Evolutionary conservation across 2,888 invertebrate genomes (phyloP).

Genomic region (Caenorhabditis sp.): DNA sequence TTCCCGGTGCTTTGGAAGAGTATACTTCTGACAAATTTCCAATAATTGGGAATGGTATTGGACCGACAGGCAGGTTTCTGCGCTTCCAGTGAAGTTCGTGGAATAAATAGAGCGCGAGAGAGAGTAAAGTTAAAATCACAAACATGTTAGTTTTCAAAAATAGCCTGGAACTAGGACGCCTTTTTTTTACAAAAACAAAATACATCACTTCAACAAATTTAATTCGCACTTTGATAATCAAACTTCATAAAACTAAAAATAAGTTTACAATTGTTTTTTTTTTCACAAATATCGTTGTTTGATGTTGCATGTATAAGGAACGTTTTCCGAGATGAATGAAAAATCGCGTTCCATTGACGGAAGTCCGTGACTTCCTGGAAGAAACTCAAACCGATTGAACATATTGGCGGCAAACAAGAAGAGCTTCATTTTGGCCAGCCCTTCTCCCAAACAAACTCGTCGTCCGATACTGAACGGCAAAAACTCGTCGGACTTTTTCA

Average conservation of each 20-base stretch:
- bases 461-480: slow-evolving; percentile 56
- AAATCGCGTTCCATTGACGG: slow-evolving; percentile 20
- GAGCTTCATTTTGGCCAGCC: slow-evolving; percentile 50
- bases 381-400: slow-evolving; percentile 43
- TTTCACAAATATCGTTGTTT: slow-evolving; percentile 3
- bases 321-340: slow-evolving; percentile 14
- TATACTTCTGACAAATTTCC: slow-evolving; percentile 42
- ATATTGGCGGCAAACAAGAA: slow-evolving; percentile 46
- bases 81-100: not conserved
- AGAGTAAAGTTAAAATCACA: not conserved
- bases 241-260: no score
- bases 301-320: slow-evolving; percentile 13
- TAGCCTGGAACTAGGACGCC: no score
- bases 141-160: no score
- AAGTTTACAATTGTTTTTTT: not conserved
- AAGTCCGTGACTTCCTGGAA: slow-evolving; percentile 4
- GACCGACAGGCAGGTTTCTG: slow-evolving; percentile 20
- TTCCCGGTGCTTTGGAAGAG: slow-evolving; percentile 27
- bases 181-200: no score
- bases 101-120: not conserved
- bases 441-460: slow-evolving; percentile 51
- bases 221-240: no score
- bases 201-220: no score
- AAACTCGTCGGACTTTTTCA: slow-evolving; percentile 44
- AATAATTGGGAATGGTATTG: slow-evolving; percentile 39